These are phyloP conservation scores for Microtus ochrogaster DNA, from an alignment of 2,113 vertebrate species.

Conservation along the genomic window DNA sequence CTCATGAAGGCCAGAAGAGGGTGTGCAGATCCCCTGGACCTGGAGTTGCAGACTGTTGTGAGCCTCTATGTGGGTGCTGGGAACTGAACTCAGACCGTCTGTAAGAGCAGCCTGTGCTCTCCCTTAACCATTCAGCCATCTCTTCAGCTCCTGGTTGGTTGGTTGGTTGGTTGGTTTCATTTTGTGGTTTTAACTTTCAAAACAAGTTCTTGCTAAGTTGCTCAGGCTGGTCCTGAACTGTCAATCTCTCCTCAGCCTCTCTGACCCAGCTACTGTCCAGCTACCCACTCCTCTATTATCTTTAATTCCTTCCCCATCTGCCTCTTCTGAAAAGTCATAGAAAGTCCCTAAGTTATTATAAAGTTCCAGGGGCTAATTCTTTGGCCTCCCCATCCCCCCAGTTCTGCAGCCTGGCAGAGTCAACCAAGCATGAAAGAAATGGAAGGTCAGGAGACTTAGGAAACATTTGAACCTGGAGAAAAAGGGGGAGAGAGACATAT, in stretches of 20 bases:
- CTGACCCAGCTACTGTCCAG: neutral
- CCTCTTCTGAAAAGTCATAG: neutral
- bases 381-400: accelerated
- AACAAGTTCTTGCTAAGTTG: neutral
- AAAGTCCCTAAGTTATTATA: neutral
- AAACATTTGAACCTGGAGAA: neutral
- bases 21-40: neutral
- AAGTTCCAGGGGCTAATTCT: neutral
- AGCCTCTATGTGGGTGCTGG: neutral
- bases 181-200: neutral
- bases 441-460: neutral
- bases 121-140: neutral
- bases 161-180: neutral
- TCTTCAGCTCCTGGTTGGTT: neutral
- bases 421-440: neutral
- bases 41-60: neutral
- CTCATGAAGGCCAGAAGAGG: neutral
- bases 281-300: neutral
- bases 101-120: neutral
- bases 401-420: neutral
- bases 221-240: neutral
- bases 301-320: neutral
- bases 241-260: neutral
- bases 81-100: neutral
- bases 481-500: neutral